Evolutionary conservation across 2,113 vertebrate genomes (phyloP).

Genomic region (Elachura formosa): DNA sequence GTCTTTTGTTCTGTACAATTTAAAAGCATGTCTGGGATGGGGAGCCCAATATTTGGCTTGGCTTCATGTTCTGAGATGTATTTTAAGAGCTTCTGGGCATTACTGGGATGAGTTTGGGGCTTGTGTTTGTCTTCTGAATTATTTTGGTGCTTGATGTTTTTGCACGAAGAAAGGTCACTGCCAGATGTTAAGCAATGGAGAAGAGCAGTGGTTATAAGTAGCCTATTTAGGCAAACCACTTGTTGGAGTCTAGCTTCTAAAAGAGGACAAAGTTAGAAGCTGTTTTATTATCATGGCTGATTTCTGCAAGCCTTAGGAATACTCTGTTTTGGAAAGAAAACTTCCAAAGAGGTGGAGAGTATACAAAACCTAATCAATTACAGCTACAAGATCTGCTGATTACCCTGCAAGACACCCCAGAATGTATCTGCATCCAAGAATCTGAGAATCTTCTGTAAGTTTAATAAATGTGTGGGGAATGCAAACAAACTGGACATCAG

Average conservation of each 20-base stretch:
- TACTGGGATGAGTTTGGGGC: not conserved
- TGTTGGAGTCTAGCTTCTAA: not conserved
- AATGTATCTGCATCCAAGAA: not conserved
- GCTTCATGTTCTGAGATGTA: conserved; percentile 4
- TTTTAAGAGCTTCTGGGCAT: conserved; percentile 40
- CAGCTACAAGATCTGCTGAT: not conserved
- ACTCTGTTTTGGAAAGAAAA: not conserved
- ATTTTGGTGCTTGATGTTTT: not conserved
- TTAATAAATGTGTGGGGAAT: not conserved
- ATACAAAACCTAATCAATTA: not conserved
- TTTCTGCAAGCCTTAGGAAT: not conserved
- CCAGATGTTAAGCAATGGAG: not conserved
- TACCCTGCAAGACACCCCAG: not conserved
- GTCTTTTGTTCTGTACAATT: conserved; percentile 37
- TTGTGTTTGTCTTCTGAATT: conserved; percentile 19
- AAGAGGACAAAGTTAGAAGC: not conserved
- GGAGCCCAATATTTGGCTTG: conserved; percentile 24
- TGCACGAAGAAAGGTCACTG: not conserved
- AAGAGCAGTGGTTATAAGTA: not conserved
- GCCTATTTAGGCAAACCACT: not conserved
- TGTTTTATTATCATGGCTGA: not conserved
- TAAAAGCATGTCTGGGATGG: not conserved
- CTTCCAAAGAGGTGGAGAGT: not conserved
- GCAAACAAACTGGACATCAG: not conserved
- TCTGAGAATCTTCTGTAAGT: not conserved